These are phyloP conservation scores for Drosophila asahinai DNA, from an alignment of 1,140 invertebrate genomes.

Conservation along the genomic window DNA sequence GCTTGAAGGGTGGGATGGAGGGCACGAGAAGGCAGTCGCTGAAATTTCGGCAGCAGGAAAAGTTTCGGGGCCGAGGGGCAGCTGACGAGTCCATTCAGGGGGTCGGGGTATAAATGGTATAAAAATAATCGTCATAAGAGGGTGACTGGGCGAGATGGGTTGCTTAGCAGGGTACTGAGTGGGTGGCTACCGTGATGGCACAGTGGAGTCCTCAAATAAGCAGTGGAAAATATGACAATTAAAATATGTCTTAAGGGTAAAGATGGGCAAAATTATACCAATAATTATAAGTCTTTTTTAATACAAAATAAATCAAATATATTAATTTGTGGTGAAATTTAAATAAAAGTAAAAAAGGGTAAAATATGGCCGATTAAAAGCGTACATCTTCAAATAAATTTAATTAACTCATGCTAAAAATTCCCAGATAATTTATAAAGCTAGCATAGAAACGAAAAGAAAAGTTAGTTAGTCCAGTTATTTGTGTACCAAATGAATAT, in stretches of 20 bases:
- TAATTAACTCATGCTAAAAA: not conserved
- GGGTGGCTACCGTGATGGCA: slow-evolving; percentile 16
- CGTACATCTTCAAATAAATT: not conserved
- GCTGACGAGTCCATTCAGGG: slow-evolving; percentile 6
- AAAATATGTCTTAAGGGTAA: not conserved
- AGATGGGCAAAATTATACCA: too few relatives aligned
- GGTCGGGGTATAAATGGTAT: slow-evolving; percentile 40
- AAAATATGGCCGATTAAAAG: too few relatives aligned
- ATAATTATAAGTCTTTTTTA: too few relatives aligned
- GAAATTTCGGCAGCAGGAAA: slow-evolving; percentile 62
- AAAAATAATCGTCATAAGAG: slow-evolving; percentile 82
- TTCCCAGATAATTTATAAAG: too few relatives aligned
- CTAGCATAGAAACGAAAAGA: too few relatives aligned
- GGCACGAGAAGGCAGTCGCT: slow-evolving; percentile 49
- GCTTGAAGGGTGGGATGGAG: slow-evolving; percentile 32
- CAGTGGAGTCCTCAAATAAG: slow-evolving; percentile 20
- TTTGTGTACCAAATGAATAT: too few relatives aligned
- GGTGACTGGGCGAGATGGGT: slow-evolving; percentile 32
- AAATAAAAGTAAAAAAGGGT: too few relatives aligned
- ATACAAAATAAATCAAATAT: too few relatives aligned
- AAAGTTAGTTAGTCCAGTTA: not conserved
- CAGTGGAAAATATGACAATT: not conserved
- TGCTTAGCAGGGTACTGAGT: slow-evolving; percentile 20
- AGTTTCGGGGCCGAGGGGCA: slow-evolving; percentile 39
- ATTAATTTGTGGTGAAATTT: too few relatives aligned